Evolutionary conservation across 2,113 vertebrate species (phyloP).

Genomic region (Pedionomus torquatus): DNA sequence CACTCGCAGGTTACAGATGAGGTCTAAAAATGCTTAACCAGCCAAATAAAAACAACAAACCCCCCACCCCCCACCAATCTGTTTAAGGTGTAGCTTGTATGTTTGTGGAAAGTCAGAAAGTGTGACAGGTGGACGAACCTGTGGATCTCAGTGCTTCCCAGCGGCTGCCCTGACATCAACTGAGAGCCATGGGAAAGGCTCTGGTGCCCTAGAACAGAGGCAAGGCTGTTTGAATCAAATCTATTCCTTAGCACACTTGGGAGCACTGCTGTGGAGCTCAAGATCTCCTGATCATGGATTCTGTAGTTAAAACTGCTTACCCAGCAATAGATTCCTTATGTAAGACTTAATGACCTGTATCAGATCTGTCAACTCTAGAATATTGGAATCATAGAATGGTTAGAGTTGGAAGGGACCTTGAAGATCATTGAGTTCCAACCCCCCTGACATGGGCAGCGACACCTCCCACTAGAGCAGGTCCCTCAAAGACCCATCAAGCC

Average conservation of each 20-base stretch:
- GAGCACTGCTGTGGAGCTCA: neutral
- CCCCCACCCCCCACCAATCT: rapidly evolving
- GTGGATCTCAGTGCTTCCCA: neutral
- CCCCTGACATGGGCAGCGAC: too few relatives aligned
- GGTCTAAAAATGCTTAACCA: neutral
- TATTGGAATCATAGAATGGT: too few relatives aligned
- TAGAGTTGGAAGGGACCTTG: too few relatives aligned
- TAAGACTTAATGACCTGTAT: neutral
- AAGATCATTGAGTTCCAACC: too few relatives aligned
- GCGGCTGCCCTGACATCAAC: neutral
- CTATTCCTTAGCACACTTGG: neutral
- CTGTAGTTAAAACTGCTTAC: neutral
- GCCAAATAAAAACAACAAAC: neutral
- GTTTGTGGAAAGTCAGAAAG: neutral
- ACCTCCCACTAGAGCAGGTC: too few relatives aligned
- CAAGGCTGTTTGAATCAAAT: rapidly evolving
- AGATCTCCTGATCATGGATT: neutral
- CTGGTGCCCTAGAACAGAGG: neutral
- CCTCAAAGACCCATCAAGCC: too few relatives aligned
- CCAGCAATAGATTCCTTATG: neutral
- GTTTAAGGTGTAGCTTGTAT: neutral
- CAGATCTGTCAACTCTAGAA: neutral
- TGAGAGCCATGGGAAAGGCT: neutral
- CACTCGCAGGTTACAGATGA: neutral
- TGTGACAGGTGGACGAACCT: neutral